Conservation (phyloP, 92 coral and sea anemone species). For the Zoanthus gigantus region DNA sequence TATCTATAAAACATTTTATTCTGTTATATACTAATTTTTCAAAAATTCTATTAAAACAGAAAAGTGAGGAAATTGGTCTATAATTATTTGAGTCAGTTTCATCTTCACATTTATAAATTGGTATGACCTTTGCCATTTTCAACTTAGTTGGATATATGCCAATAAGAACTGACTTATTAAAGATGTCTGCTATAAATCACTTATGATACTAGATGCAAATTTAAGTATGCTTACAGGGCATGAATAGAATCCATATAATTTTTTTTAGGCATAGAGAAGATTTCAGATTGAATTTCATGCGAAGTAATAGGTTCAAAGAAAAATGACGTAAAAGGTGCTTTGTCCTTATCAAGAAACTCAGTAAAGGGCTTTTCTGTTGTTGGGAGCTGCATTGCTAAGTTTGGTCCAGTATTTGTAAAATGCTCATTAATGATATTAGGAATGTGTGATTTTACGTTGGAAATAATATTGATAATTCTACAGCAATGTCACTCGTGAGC, state of each 20-base stretch:
- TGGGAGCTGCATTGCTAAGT: conserved; percentile 38
- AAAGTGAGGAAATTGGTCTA: too few relatives aligned
- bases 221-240: conserved; percentile 43
- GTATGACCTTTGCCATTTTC: too few relatives aligned
- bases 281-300: conserved; percentile 45
- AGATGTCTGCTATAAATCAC: conserved; percentile 7
- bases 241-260: conserved; percentile 43
- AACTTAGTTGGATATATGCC: too few relatives aligned
- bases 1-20: too few relatives aligned
- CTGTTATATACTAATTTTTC: too few relatives aligned
- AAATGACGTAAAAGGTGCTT: conserved; percentile 33
- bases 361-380: conserved; percentile 20
- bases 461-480: background rate
- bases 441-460: too few relatives aligned
- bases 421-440: too few relatives aligned
- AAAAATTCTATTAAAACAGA: too few relatives aligned
- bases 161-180: conserved; percentile 21
- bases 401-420: conserved; percentile 10
- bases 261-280: conserved; percentile 36
- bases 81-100: too few relatives aligned
- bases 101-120: too few relatives aligned
- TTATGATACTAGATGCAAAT: conserved; percentile 19
- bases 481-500: conserved; percentile 9
- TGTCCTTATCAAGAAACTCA: conserved; percentile 23
- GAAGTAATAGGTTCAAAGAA: conserved; percentile 31